phyloP scores from a whole-genome alignment of 2,113 vertebrate species.

The Muntiacus reevesi region DNA sequence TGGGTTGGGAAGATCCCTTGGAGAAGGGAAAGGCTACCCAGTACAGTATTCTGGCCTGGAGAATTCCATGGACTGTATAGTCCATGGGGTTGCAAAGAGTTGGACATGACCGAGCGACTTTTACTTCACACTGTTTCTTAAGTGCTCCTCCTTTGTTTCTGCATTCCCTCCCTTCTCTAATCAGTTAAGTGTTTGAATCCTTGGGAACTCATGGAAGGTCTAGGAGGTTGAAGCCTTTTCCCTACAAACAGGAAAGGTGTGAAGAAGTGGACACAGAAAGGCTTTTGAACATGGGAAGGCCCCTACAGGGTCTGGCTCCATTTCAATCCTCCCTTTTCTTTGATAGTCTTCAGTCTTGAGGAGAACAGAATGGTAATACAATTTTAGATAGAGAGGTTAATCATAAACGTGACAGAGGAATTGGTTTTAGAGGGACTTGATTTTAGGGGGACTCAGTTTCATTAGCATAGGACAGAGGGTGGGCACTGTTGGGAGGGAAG shows the following conservation, averaged over 20 bases:
- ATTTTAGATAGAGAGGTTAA: not conserved
- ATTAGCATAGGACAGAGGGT: not conserved
- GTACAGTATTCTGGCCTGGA: not conserved
- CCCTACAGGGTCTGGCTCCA: not conserved
- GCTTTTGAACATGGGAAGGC: not conserved
- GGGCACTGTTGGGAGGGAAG: not conserved
- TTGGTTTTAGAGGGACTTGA: not conserved
- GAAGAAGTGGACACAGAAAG: not conserved
- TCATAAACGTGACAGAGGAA: not conserved
- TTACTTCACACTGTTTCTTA: not conserved
- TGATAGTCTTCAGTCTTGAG: not conserved
- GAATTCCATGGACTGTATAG: not conserved
- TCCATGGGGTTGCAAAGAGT: not conserved
- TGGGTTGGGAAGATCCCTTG: not conserved
- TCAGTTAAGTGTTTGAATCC: not conserved
- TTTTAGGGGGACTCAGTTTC: not conserved
- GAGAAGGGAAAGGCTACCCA: not conserved
- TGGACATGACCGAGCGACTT: fast-evolving
- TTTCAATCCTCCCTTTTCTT: not conserved
- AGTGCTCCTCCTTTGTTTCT: not conserved
- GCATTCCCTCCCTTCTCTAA: not conserved
- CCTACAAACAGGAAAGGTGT: not conserved
- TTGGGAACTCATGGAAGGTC: not conserved
- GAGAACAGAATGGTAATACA: not conserved
- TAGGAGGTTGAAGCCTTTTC: not conserved